phyloP scores from a whole-genome alignment of 2,888 invertebrate genomes.

The Drosophila sordidula region DNA sequence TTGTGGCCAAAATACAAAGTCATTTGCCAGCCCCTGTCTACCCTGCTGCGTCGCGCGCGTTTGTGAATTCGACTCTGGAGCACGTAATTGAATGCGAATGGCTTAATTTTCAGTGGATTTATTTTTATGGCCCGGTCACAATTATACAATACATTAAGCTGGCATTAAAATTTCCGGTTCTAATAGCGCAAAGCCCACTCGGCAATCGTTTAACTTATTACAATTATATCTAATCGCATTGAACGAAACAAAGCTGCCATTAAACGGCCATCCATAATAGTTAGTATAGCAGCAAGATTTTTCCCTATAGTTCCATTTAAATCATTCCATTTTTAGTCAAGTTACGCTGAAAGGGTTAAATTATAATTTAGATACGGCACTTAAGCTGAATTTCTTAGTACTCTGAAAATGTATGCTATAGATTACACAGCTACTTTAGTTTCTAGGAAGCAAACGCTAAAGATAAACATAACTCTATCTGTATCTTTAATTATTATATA shows the following conservation, averaged over 20 bases:
- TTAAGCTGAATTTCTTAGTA: not conserved
- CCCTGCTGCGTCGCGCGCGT: no score
- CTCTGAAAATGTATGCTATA: no score
- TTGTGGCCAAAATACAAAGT: slow-evolving; percentile 9
- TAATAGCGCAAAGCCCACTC: slow-evolving; percentile 22
- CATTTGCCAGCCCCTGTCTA: slow-evolving; percentile 16
- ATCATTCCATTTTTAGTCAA: not conserved
- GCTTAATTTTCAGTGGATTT: slow-evolving; percentile 67
- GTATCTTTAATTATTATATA: slow-evolving; percentile 3
- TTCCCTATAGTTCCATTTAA: not conserved
- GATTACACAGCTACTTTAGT: not conserved
- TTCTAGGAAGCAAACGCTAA: not conserved
- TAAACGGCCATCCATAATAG: slow-evolving; percentile 11
- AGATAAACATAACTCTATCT: not conserved
- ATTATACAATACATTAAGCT: slow-evolving; percentile 65
- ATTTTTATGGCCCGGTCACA: slow-evolving; percentile 61
- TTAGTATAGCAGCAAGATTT: slow-evolving; percentile 1
- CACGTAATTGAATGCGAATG: slow-evolving; percentile 77
- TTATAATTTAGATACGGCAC: not conserved
- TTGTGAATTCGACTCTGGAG: slow-evolving; percentile 32
- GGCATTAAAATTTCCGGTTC: slow-evolving; percentile 68
- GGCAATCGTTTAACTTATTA: slow-evolving; percentile 29
- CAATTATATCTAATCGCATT: slow-evolving; percentile 36
- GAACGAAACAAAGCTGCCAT: slow-evolving; percentile 11
- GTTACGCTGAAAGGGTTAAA: not conserved